Base-by-base conservation (phyloP, 2,888 invertebrate genomes). In the Acanthococcus lagerstroemiae region DNA sequence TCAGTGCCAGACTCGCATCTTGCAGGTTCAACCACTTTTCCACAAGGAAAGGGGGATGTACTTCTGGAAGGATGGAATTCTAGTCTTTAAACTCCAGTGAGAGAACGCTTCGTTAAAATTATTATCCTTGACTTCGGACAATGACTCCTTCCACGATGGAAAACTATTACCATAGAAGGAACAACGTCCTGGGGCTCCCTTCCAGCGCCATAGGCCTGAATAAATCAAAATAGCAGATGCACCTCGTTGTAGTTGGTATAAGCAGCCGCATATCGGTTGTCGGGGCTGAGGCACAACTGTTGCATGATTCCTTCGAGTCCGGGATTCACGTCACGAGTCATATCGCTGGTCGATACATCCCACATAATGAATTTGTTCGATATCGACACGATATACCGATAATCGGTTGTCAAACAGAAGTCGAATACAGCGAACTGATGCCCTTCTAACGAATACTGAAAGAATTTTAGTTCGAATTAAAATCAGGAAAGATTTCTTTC, bases 361-460 rank as follows among this genome's bases (percentile, higher is more conserved):
- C 95, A 97, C 30, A 96, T 95, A 70, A 97, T 94, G 70, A 97
- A 94, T 71, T 92, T 83, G 73, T 95, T 97, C 2, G 96, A 96
- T 72, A 95, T 93, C 2, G 95, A 95, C 0, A 97, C 92, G 70
- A 99, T 88, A 76, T 94, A 93, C 25, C 93, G 85, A 72, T 85
- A 87, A 77, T 95, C 94, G 0, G 90, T 87, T 6, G 94, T 94
- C 25, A 95, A 76, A 12, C 88, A 86, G 75, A 94, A 91, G 1
- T 88, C 92, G 76, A 95, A 95, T 0, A 95, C 93, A 0, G 96
- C 97, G 74, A 97, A 99, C 74, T 94, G 95, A 77, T 99, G 97
- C 0, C 96, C 97, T 79, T 97, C 97, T 52, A 97, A 78, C 0
- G 96, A 96, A 75, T 95, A 97, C 87, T 91, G 77, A 5, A 78